A percentile compares a stretch with the other conserved stretches of the same genome.
These are phyloP conservation scores for Amphiprion percula DNA, from an alignment of 2,113 vertebrate species.

Conservation along the genomic window DNA sequence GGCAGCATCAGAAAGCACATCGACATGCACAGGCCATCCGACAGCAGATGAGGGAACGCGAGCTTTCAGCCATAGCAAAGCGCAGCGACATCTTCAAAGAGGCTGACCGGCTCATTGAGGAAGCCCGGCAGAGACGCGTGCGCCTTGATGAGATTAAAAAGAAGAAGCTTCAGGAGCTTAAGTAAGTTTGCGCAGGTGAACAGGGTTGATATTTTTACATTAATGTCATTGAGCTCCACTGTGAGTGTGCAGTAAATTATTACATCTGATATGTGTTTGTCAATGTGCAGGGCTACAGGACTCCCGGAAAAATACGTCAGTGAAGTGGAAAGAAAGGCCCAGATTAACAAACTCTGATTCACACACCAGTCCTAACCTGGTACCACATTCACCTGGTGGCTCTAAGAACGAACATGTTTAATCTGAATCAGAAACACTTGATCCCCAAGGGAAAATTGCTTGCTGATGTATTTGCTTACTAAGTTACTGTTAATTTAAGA, in stretches of 20 bases:
- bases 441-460: too few species aligned
- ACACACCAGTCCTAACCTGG: neutral
- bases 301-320: conserved; percentile 90
- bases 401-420: too few species aligned
- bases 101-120: conserved; percentile 80
- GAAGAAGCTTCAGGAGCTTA: conserved; percentile 90
- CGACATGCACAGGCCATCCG: conserved; percentile 78
- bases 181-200: conserved; percentile 70
- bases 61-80: conserved; percentile 74
- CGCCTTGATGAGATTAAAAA: conserved; percentile 85
- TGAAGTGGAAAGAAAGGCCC: conserved; percentile 84
- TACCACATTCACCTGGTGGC: neutral
- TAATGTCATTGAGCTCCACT: neutral
- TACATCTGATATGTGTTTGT: neutral
- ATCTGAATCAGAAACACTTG: too few species aligned
- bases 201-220: neutral
- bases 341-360: conserved; percentile 26
- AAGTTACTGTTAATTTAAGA: neutral
- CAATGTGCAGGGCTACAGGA: conserved; percentile 82
- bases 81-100: conserved; percentile 84
- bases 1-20: conserved; percentile 64
- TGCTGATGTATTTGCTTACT: neutral
- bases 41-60: conserved; percentile 87
- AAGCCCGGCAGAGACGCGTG: conserved; percentile 77
- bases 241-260: neutral